These are phyloP conservation scores for Natator depressus DNA, from an alignment of 2,113 vertebrate species.

Conservation along the genomic window DNA sequence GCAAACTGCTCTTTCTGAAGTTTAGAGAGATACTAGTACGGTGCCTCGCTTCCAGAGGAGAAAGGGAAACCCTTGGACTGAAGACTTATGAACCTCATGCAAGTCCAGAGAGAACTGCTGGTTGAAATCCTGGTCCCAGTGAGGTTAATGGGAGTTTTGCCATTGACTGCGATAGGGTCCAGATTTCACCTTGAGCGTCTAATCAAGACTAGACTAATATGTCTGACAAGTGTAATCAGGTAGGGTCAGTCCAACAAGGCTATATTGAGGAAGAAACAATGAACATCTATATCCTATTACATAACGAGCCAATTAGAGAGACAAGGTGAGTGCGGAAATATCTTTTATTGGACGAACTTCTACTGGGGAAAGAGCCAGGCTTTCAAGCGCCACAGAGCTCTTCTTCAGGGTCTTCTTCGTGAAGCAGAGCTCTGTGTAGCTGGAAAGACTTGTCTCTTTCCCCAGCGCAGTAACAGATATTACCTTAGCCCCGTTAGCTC, in stretches of 20 bases:
- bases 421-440: neutral
- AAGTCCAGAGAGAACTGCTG: accelerated
- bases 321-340: neutral
- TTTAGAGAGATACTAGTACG: neutral
- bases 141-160: accelerated
- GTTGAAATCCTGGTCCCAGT: accelerated
- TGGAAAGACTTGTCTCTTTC: neutral
- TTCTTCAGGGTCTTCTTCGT: neutral
- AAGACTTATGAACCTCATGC: accelerated
- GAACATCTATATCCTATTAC: accelerated
- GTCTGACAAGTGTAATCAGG: neutral
- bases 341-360: neutral
- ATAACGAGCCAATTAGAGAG: neutral
- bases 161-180: accelerated
- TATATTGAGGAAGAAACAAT: neutral
- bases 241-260: neutral
- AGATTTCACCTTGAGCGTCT: accelerated
- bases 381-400: neutral
- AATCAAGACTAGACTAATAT: neutral
- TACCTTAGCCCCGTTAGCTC: too few relatives aligned
- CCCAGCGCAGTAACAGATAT: too few relatives aligned
- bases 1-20: neutral
- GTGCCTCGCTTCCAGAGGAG: neutral
- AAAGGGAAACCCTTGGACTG: accelerated
- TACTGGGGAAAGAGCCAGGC: neutral